These are phyloP conservation scores for Phocoena sinus DNA, from an alignment of 2,113 vertebrate species.

Conservation along the genomic window DNA sequence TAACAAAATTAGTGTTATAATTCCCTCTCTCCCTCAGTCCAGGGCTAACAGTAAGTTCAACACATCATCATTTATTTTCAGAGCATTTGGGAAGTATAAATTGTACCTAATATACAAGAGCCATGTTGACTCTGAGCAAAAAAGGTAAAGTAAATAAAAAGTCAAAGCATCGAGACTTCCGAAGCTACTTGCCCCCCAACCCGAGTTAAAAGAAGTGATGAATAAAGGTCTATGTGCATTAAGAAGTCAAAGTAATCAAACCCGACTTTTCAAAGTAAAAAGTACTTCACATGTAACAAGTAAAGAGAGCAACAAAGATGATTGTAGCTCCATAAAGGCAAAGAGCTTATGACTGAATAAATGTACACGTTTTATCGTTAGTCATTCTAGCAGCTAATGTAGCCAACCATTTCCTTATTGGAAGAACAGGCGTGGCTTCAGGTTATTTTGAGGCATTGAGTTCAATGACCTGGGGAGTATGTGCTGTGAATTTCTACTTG, in stretches of 20 bases:
- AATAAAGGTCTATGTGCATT: neutral
- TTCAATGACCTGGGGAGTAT: constrained; percentile 44
- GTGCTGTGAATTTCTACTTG: constrained; percentile 29
- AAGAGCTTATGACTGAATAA: constrained; percentile 24
- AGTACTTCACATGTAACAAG: neutral
- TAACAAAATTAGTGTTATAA: neutral
- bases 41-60: neutral
- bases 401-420: constrained; percentile 39
- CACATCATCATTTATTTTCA: neutral
- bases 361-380: neutral
- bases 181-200: too few relatives aligned
- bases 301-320: neutral
- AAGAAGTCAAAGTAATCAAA: neutral
- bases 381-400: neutral
- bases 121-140: neutral
- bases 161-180: neutral
- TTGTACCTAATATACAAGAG: neutral
- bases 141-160: neutral
- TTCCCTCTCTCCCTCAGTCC: neutral
- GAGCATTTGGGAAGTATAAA: neutral
- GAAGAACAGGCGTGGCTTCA: constrained; percentile 3
- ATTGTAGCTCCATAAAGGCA: neutral
- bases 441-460: neutral
- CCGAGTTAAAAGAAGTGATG: neutral
- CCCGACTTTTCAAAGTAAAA: neutral